Percentiles rank a stretch among this genome's conserved stretches.
These are phyloP conservation scores for Daktulosphaira vitifoliae DNA, from an alignment of 1,140 invertebrate genomes.

Conservation along the genomic window DNA sequence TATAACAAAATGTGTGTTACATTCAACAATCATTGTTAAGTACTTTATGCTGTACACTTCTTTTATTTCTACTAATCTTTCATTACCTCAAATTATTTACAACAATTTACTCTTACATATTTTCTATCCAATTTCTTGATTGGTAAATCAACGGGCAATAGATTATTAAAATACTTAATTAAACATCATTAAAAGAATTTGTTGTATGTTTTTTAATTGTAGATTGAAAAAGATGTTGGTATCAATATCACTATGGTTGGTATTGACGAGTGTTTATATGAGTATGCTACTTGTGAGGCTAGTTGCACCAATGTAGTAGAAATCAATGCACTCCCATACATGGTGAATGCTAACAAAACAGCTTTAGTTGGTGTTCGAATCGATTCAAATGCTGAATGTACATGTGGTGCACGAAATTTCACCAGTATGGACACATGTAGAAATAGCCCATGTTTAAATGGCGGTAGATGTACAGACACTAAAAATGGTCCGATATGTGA, in stretches of 20 bases:
- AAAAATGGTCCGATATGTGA: constrained; percentile 53
- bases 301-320: constrained; percentile 89
- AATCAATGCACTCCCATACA: constrained; percentile 79
- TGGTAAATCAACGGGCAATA: too few species aligned
- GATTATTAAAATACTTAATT: too few species aligned
- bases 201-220: constrained; percentile 35
- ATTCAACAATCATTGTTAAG: too few species aligned
- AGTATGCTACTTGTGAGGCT: constrained; percentile 90
- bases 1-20: too few species aligned
- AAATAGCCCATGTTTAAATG: constrained; percentile 91
- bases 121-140: too few species aligned
- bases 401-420: constrained; percentile 83
- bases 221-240: constrained; percentile 85
- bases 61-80: too few species aligned
- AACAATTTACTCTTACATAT: too few species aligned
- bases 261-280: constrained; percentile 92
- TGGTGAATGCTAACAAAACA: constrained; percentile 95
- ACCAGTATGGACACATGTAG: constrained; percentile 81
- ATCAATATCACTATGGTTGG: constrained; percentile 96
- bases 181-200: too few species aligned
- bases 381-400: constrained; percentile 80
- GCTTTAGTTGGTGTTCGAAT: constrained; percentile 86
- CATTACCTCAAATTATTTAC: too few species aligned
- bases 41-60: too few species aligned
- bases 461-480: constrained; percentile 83